Evolutionary conservation across 2,888 invertebrate genomes (phyloP).

Genomic region (Papilio elwesi): DNA sequence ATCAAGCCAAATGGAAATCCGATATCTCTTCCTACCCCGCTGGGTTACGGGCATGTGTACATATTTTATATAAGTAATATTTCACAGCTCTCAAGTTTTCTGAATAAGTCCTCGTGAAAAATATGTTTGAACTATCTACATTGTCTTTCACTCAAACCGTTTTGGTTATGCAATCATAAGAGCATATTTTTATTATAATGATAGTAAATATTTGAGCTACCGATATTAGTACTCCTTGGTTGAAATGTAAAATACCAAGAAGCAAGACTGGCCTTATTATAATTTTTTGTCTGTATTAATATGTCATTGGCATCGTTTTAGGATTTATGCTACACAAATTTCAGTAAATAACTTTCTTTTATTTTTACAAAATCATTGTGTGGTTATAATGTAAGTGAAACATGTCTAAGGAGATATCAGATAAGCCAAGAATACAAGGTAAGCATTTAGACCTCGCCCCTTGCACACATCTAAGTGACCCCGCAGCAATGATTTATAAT

Average conservation of each 20-base stretch:
- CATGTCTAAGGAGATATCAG: constrained; percentile 43
- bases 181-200: not conserved
- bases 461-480: not conserved
- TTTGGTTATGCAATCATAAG: no score
- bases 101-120: no score
- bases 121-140: no score
- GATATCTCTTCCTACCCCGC: no score
- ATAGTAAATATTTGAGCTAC: not conserved
- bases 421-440: constrained; percentile 55
- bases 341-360: constrained; percentile 27
- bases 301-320: constrained; percentile 32
- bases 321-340: constrained; percentile 29
- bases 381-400: constrained; percentile 29
- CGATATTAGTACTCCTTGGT: not conserved
- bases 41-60: no score
- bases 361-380: constrained; percentile 21
- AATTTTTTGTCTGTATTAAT: constrained; percentile 23
- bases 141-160: no score
- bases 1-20: no score
- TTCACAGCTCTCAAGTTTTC: no score
- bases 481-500: no score
- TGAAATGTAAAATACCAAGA: not conserved
- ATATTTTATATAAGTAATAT: no score
- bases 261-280: constrained; percentile 25
- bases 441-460: constrained; percentile 6